Evolutionary conservation across 2,888 invertebrate species (phyloP).

Genomic region (Phyllotreta striolata): DNA sequence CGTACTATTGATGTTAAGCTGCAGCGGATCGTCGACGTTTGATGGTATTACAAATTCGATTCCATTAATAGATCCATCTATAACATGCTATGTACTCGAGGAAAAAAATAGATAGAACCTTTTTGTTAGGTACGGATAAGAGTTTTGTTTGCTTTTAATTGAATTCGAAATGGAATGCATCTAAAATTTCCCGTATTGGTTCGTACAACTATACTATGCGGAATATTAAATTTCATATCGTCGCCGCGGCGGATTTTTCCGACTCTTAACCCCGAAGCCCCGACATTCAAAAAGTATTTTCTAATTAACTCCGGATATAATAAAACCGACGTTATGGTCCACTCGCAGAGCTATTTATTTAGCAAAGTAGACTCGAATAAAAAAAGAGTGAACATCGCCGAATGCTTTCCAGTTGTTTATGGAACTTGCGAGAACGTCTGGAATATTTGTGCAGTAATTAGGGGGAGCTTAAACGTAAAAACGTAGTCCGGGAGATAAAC

Average conservation of each 20-base stretch:
- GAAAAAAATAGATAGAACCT: too few species aligned
- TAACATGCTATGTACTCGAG: too few species aligned
- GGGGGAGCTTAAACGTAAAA: constrained; percentile 9
- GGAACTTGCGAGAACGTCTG: constrained; percentile 13
- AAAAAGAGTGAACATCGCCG: constrained; percentile 17
- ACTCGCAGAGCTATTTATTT: constrained; percentile 27
- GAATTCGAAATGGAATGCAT: too few species aligned
- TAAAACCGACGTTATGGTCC: constrained; percentile 30
- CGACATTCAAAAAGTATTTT: constrained; percentile 30
- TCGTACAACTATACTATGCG: not conserved
- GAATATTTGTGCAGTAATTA: constrained; percentile 23
- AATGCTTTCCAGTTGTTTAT: constrained; percentile 23
- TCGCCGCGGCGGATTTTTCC: constrained; percentile 21
- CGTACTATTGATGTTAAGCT: constrained; percentile 6
- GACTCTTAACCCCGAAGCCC: constrained; percentile 19
- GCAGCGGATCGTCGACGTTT: not conserved
- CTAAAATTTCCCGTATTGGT: too few species aligned
- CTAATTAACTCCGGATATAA: constrained; percentile 32
- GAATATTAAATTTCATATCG: constrained; percentile 26
- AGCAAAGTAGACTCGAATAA: constrained; percentile 9
- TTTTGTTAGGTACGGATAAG: too few species aligned
- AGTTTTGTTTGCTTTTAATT: too few species aligned
- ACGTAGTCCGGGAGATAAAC: not conserved
- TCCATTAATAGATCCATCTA: not conserved
- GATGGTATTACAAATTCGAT: constrained; percentile 10